phyloP scores from a whole-genome alignment of 2,113 vertebrate genomes.

The Oreamnos americanus region DNA sequence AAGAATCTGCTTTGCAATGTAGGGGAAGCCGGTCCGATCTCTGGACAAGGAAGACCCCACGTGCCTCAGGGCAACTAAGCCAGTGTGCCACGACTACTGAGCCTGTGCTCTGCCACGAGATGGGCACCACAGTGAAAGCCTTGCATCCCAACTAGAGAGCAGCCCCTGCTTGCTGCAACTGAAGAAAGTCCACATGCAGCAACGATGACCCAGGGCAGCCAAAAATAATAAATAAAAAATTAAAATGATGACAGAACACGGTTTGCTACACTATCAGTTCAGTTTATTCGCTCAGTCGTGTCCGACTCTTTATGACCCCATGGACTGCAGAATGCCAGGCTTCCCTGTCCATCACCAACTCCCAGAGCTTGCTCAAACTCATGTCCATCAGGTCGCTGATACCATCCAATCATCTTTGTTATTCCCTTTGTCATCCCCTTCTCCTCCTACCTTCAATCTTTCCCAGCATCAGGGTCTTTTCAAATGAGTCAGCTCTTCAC shows the following conservation, averaged over 20 bases:
- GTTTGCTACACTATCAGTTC: neutral
- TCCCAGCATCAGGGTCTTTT: neutral
- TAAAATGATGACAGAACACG: neutral
- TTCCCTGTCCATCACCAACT: neutral
- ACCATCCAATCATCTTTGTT: neutral
- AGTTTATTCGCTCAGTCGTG: fast-evolving
- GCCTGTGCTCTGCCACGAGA: neutral
- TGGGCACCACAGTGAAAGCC: fast-evolving
- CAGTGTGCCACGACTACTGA: neutral
- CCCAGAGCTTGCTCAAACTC: neutral
- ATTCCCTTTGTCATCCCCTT: neutral
- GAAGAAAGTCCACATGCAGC: neutral
- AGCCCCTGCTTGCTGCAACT: neutral
- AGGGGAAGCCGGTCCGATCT: fast-evolving
- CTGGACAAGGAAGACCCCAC: neutral
- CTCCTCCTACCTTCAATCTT: neutral
- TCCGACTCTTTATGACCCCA: neutral
- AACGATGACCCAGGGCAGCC: neutral
- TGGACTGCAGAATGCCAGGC: neutral
- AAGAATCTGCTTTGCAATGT: neutral
- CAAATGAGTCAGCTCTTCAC: neutral
- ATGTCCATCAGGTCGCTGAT: neutral
- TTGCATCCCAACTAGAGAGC: neutral
- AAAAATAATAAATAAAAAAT: neutral
- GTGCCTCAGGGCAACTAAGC: neutral